Percentiles rank a stretch among this genome's conserved stretches.
Evolutionary conservation across 2,797 vertebrate genomes (phyloP).

Genomic region (Parauchenoglanis punctatus): DNA sequence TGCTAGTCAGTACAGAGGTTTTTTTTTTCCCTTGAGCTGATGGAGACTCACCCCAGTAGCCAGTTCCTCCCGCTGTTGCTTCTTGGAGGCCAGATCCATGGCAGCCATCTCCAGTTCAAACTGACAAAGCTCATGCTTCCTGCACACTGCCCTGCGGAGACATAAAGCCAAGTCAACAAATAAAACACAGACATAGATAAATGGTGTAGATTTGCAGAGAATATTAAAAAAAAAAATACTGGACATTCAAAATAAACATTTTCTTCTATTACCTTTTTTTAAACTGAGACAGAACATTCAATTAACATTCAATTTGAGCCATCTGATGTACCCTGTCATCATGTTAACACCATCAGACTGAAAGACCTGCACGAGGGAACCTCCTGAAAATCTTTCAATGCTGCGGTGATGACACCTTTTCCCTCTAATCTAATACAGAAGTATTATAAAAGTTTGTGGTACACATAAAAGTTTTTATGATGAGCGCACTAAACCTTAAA

Average conservation of each 20-base stretch:
- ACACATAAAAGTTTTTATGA: neutral
- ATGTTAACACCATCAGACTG: neutral
- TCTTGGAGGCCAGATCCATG: slow-evolving; percentile 89
- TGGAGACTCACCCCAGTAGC: slow-evolving; percentile 84
- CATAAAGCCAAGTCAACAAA: slow-evolving; percentile 13
- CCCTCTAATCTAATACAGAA: slow-evolving; percentile 12
- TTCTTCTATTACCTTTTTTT: neutral
- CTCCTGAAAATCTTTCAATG: neutral
- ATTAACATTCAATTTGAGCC: neutral
- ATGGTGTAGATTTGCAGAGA: neutral
- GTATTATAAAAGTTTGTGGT: too few relatives aligned
- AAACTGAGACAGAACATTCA: neutral
- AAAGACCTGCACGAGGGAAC: neutral
- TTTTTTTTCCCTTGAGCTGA: neutral
- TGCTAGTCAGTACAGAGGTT: slow-evolving; percentile 8
- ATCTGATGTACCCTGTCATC: neutral
- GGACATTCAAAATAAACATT: neutral
- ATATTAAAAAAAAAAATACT: neutral
- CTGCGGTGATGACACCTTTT: slow-evolving; percentile 8
- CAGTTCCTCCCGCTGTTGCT: slow-evolving; percentile 94
- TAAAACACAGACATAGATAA: neutral
- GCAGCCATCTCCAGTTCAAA: slow-evolving; percentile 90
- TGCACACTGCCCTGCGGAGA: slow-evolving; percentile 87
- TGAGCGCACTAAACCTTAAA: slow-evolving; percentile 74
- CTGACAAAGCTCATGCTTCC: slow-evolving; percentile 93